Evolutionary conservation across 2,888 invertebrate species (phyloP), one percentile per base, ranked within the genome.

Genomic region (Ecliptopera silaceata): DNA sequence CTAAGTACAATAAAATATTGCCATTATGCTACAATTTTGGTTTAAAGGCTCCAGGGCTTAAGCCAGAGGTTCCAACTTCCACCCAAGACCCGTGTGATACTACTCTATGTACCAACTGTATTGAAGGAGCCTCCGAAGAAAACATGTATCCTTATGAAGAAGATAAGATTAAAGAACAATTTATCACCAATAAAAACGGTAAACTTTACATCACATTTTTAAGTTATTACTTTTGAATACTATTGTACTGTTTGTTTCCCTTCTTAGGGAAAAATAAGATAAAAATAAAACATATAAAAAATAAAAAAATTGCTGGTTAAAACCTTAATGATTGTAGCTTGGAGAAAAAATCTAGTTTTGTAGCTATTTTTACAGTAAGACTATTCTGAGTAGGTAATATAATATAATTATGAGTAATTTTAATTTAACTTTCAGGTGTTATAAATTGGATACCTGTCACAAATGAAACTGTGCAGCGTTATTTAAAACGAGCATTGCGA

Each of bases 51-150:
- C 18, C 45, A 17, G 22, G 41, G 0, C 1, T 11, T 6, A 32
- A 3, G 4, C 56, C 56, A 18, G 29, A 45, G 0, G 4, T 51
- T 11, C 56, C 50, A 3, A 29, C 49, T 2, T 20, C 56, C 0
- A 51, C 46, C 1, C 18, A 26, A 12, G 50, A 56, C 11, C 50
- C 56, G 0, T 56, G 56, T 11, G 56, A 50, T 20, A 56, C 56
- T 3, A 56, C 56, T 1, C 8, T 42, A 4, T 56, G 56, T 32
- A 45, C 50, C 3, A 46, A 56, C 11, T 56, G 56, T 17, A n/a
- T 36, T 6, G 56, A 56, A n/a, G 45, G 32, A 32, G n/a, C 12
- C 12, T 12, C 32, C 12, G 32, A 32, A 12, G 32, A 32, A 32
- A 32, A 1, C 12, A 1, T 1, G 3, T 3, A 12, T 32, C 12